Evolutionary conservation across 2,888 invertebrate species (phyloP).

Genomic region (Meliscaeva auricollis): DNA sequence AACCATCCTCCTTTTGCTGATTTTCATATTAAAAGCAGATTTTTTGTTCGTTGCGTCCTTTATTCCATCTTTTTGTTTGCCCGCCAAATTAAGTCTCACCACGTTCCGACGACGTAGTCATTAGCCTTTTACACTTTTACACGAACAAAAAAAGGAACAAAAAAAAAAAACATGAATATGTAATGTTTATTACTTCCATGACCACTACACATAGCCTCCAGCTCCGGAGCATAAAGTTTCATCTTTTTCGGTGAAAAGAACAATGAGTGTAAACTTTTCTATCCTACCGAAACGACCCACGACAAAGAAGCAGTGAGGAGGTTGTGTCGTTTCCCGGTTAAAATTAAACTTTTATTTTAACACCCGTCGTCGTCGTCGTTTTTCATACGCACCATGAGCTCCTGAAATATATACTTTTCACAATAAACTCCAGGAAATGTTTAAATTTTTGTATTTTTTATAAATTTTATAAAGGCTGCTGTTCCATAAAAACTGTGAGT

Average conservation of each 20-base stretch:
- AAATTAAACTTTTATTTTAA: constrained; percentile 18
- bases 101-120: constrained; percentile 22
- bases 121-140: constrained; percentile 27
- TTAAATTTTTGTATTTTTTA: constrained; percentile 2
- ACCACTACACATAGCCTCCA: neutral
- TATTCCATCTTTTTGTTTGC: constrained; percentile 3
- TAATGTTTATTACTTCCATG: neutral
- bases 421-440: neutral
- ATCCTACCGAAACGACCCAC: neutral
- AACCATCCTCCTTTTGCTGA: constrained; percentile 1
- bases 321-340: neutral
- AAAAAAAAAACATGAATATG: neutral
- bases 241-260: neutral
- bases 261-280: constrained; percentile 10
- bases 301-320: neutral
- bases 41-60: constrained; percentile 35
- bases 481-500: neutral
- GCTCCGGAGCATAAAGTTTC: constrained; percentile 5
- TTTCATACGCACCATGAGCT: neutral
- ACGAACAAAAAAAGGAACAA: neutral
- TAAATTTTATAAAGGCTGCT: neutral
- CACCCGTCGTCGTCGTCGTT: neutral
- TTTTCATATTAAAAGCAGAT: constrained; percentile 42
- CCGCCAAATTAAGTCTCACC: constrained; percentile 51
- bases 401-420: neutral